Base-by-base conservation (phyloP, 2,888 invertebrate species). In the Amphipoea lucens region DNA sequence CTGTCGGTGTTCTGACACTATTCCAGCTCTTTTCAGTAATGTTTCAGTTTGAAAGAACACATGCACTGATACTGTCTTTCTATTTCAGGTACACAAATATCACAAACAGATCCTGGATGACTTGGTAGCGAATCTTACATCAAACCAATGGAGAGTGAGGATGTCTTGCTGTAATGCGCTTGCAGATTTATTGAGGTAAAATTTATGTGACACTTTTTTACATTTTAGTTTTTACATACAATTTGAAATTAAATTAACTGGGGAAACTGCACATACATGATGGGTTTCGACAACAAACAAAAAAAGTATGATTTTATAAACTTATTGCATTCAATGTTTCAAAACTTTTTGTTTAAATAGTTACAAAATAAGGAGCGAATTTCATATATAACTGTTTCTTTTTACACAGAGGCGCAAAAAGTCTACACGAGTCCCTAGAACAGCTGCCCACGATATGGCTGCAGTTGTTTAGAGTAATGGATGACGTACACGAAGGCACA, bases 401-500 rank as follows among this genome's bases (percentile, higher is more conserved):
- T 7, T 63, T 63, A n/a, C 74, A 29, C 88, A 96, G 97, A 51
- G 97, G 96, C 1, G 96, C 96, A 0, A 91, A 92, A 51, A 96
- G 93, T 82, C 91, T 96, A 0, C 95, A 96, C 84, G 94, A 92
- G 4, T 96, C 96, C 0, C 57, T 95, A 42, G 90, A 92, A 2
- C 96, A 96, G 83, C 87, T 97, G 94, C 96, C 97, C 0, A 97
- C 98, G 82, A 96, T 99, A 68, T 99, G 99, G 99, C 97, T 97
- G 57, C 98, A 98, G 91, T 95, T 99, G 83, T 98, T 99, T 93
- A 97, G 99, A 40, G 99, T 99, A 0, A 98, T 99, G 98, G 99
- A 99, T 93, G 99, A 99, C 94, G 98, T 99, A 88, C 99, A 99
- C 93, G 99, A 99, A 92, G 98, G 98, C 45, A 98, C 98, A 0